Conservation (phyloP, 1,140 invertebrate genomes). For the Heliconius hermathena region DNA sequence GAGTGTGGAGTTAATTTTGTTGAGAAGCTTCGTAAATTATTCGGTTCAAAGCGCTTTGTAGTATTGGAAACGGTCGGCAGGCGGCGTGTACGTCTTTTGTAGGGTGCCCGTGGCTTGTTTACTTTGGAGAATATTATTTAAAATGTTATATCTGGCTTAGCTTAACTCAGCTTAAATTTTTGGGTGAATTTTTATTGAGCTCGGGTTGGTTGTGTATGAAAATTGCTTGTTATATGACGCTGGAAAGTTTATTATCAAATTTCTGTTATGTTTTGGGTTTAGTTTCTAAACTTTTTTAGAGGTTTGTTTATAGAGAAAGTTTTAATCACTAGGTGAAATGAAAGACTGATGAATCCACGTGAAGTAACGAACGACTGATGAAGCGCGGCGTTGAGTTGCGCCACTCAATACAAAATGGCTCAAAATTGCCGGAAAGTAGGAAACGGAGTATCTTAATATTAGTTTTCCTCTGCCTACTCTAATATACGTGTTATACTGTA, state of each 20-base stretch:
- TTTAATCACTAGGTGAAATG: too few relatives aligned
- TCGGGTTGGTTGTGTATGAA: neutral
- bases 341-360: too few relatives aligned
- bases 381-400: too few relatives aligned
- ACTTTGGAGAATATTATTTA: slow-evolving; percentile 10
- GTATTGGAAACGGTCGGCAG: slow-evolving; percentile 36
- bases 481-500: too few relatives aligned
- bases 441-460: too few relatives aligned
- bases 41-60: slow-evolving; percentile 44
- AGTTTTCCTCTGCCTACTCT: too few relatives aligned
- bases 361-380: too few relatives aligned
- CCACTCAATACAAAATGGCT: too few relatives aligned
- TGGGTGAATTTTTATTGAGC: neutral
- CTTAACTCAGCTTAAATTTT: neutral
- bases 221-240: slow-evolving; percentile 3
- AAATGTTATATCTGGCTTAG: neutral
- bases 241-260: neutral
- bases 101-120: slow-evolving; percentile 15
- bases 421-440: too few relatives aligned
- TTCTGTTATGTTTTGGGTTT: too few relatives aligned
- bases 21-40: slow-evolving; percentile 45
- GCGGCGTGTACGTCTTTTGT: slow-evolving; percentile 34
- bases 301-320: too few relatives aligned
- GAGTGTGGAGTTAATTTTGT: slow-evolving; percentile 31
- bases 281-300: too few relatives aligned